These are phyloP conservation scores for Dione vanillae DNA, from an alignment of 2,888 invertebrate species.

Conservation along the genomic window DNA sequence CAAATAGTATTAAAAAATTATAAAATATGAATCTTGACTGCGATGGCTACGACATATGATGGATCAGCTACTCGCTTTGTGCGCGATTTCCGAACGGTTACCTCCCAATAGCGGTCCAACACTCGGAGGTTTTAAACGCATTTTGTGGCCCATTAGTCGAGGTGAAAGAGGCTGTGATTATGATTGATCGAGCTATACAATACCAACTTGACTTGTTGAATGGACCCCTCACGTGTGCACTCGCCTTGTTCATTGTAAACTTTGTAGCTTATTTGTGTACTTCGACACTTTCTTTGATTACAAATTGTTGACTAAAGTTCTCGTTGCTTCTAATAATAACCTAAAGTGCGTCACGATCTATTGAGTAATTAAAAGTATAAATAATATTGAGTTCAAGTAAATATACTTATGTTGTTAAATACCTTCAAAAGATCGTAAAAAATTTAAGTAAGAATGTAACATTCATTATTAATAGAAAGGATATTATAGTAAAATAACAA, in stretches of 20 bases:
- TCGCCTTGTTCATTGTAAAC: slow-evolving; percentile 67
- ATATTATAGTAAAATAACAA: slow-evolving; percentile 11
- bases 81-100: slow-evolving; percentile 78
- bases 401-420: too few relatives aligned
- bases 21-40: slow-evolving; percentile 33
- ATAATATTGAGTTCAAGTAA: slow-evolving; percentile 14
- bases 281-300: slow-evolving; percentile 54
- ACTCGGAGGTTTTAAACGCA: slow-evolving; percentile 81
- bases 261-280: slow-evolving; percentile 48
- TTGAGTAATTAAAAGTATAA: slow-evolving; percentile 34
- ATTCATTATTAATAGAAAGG: background rate
- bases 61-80: slow-evolving; percentile 76
- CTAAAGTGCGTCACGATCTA: slow-evolving; percentile 37
- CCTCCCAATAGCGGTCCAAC: slow-evolving; percentile 72
- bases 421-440: too few relatives aligned
- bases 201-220: slow-evolving; percentile 78
- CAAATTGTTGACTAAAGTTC: slow-evolving; percentile 37
- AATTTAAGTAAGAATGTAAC: background rate
- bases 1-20: slow-evolving; percentile 27
- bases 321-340: slow-evolving; percentile 39
- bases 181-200: slow-evolving; percentile 79
- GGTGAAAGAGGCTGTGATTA: slow-evolving; percentile 82
- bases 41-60: slow-evolving; percentile 67
- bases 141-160: slow-evolving; percentile 82
- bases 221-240: slow-evolving; percentile 72